Evolutionary conservation across 2,888 invertebrate genomes (phyloP).

Genomic region (Notocelia uddmanniana): DNA sequence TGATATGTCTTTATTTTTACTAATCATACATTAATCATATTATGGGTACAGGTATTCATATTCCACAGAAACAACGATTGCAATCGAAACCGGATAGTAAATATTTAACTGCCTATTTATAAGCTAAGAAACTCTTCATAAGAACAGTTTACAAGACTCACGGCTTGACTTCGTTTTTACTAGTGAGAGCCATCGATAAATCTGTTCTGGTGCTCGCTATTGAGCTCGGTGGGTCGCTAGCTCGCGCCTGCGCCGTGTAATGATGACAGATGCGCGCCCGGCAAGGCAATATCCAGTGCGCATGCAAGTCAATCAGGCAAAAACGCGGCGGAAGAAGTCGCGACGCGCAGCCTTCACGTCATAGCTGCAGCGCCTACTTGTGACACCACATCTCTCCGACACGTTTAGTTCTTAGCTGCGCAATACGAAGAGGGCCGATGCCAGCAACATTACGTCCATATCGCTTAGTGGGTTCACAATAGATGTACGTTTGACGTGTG

Average conservation of each 20-base stretch:
- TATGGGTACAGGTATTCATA: no score
- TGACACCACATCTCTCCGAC: not conserved
- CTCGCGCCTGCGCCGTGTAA: slow-evolving; percentile 31
- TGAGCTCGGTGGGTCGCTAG: not conserved
- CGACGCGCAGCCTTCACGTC: not conserved
- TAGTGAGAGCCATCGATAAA: slow-evolving; percentile 9
- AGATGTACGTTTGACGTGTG: not conserved
- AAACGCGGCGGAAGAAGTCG: slow-evolving; percentile 17
- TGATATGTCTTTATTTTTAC: no score
- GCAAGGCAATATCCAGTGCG: slow-evolving; percentile 21
- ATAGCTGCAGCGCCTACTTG: not conserved
- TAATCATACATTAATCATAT: no score
- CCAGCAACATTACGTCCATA: not conserved
- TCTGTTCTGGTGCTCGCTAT: slow-evolving; percentile 12
- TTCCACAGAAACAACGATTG: no score
- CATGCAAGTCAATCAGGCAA: slow-evolving; percentile 44
- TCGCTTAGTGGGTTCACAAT: not conserved
- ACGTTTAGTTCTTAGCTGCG: not conserved
- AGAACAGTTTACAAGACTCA: not conserved
- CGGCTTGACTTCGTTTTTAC: slow-evolving; percentile 11
- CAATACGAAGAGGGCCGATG: not conserved
- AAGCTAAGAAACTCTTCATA: no score
- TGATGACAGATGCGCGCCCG: slow-evolving; percentile 36
- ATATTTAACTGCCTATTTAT: no score
- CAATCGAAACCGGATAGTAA: no score